phyloP scores from a whole-genome alignment of 2,888 invertebrate species.

The Ashinkailepas kermadecensis region DNA sequence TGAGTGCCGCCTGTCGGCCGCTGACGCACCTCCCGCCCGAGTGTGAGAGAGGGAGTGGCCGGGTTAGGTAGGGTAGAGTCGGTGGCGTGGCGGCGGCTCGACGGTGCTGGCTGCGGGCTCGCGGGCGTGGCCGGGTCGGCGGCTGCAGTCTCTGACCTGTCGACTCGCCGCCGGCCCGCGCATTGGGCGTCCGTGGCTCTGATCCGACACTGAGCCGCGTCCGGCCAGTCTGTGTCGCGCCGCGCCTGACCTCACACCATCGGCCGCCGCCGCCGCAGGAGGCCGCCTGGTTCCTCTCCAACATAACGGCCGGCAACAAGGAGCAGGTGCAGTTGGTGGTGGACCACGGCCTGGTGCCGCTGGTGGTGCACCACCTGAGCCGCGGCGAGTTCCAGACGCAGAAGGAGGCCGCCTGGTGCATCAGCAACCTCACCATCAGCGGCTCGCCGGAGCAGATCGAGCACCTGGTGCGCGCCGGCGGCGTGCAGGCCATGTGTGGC shows the following conservation, averaged over 20 bases:
- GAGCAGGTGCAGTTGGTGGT: constrained; percentile 93
- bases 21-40: not conserved
- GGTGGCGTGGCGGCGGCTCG: not conserved
- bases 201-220: not conserved
- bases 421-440: constrained; percentile 96
- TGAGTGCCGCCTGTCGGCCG: not conserved
- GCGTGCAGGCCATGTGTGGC: constrained; percentile 93
- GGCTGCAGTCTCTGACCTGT: not conserved
- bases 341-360: constrained; percentile 82
- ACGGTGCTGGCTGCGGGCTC: not conserved
- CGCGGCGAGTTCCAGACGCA: constrained; percentile 95
- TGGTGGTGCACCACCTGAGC: constrained; percentile 85
- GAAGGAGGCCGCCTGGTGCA: constrained; percentile 99
- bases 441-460: constrained; percentile 59
- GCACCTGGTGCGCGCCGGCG: constrained; percentile 77
- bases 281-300: constrained; percentile 97
- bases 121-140: not conserved
- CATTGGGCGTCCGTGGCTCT: not conserved
- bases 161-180: not conserved
- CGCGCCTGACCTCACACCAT: not conserved
- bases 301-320: constrained; percentile 98
- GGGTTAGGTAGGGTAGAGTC: not conserved
- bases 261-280: constrained; percentile 50
- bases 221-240: not conserved
- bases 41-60: not conserved